Evolutionary conservation across 2,888 invertebrate genomes (phyloP).

Genomic region (Orthosia incerta): DNA sequence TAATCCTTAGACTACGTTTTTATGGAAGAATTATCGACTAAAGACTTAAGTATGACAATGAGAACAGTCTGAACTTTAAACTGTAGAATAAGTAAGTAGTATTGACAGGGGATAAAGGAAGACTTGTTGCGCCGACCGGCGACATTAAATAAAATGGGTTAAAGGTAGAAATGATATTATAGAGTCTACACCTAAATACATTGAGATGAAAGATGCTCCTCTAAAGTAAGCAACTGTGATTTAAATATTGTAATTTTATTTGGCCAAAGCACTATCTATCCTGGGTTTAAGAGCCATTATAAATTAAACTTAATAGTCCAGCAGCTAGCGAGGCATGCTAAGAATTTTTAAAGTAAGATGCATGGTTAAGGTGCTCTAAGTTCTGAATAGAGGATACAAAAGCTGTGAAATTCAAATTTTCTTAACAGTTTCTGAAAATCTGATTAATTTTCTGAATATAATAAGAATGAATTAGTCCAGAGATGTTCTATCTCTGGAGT

Average conservation of each 20-base stretch:
- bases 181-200: background rate
- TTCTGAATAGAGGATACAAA: conserved; percentile 10
- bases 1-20: no score
- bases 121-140: no score
- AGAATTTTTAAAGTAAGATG: conserved; percentile 55
- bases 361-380: conserved; percentile 23
- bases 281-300: conserved; percentile 50
- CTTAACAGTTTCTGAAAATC: background rate
- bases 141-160: no score
- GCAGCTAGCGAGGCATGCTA: conserved; percentile 36
- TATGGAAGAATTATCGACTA: no score
- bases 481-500: background rate
- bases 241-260: conserved; percentile 59
- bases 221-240: conserved; percentile 21
- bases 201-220: conserved; percentile 1
- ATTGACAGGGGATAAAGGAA: no score
- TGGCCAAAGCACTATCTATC: conserved; percentile 43
- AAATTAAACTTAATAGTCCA: conserved; percentile 52
- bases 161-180: no score
- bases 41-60: no score
- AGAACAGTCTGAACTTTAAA: no score
- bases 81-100: no score
- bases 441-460: background rate
- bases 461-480: background rate
- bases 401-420: conserved; percentile 10